Base-by-base conservation (phyloP, 2,888 invertebrate genomes). In the Pollenia labialis region DNA sequence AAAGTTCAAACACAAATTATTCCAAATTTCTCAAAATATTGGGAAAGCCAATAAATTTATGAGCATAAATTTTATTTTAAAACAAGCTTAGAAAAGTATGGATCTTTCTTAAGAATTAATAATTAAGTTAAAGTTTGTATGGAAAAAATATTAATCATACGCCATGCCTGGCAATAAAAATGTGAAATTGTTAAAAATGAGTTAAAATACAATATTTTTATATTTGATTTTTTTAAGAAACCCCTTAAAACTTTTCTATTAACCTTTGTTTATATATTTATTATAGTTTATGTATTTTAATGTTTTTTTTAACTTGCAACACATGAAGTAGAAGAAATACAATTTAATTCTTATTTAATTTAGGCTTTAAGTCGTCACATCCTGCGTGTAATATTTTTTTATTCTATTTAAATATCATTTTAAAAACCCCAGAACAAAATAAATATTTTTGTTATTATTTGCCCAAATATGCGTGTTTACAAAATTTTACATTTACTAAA, bases 321-420 rank as follows among this genome's bases (percentile, higher is more conserved):
- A 66, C 69, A 75, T 54, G 62, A 69, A 48, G 66, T 40, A 14
- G 12, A 66, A 14, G 12, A 66, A 69, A 48, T 75, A 32, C 60
- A 75, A 75, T 82, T 69, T 82, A 2, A 16, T 50, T 69, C 68
- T 75, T 76, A 82, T 69, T 82, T 52, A 82, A 82, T 82, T 82
- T 81, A 16, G 68, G 58, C 48, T 40, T 16, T 54, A 66, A 56
- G 46, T 56, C 76, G 46, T 54, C 76, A 66, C 16, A 74, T 74
- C 58, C 58, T 48, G 2, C 3, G 44, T n/a, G 23, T 7, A 18
- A 23, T 56, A 48, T n/a, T 46, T 56, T 56, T 69, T 56, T 72
- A 4, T 23, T 62, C 60, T 62, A 62, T 62, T 48, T 50, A 62
- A 74, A 74, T 50, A 40, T 40, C 40, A 16, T 52, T 40, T 1